phyloP scores from a whole-genome alignment of 2,888 invertebrate genomes.

The Mantis religiosa region DNA sequence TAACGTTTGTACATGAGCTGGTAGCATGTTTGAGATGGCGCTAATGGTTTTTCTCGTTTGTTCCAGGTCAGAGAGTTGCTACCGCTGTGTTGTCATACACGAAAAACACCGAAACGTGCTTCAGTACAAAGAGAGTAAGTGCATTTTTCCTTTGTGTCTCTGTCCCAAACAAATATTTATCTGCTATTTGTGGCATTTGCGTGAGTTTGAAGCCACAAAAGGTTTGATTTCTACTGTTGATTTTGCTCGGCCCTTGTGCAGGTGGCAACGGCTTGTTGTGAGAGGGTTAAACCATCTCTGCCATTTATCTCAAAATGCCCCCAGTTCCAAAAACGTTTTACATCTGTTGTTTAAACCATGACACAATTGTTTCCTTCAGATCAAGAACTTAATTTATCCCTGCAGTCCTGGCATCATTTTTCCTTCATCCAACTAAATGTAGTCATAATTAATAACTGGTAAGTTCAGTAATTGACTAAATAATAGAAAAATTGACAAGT shows the following conservation, averaged over 20 bases:
- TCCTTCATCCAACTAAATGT: too few species aligned
- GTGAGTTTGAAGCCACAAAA: background rate
- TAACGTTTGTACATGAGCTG: background rate
- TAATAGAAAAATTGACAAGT: too few species aligned
- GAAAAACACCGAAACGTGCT: constrained; percentile 71
- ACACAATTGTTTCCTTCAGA: too few species aligned
- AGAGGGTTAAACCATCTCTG: too few species aligned
- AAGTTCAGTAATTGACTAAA: too few species aligned
- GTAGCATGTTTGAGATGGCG: background rate
- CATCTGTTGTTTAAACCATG: too few species aligned
- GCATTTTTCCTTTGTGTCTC: background rate
- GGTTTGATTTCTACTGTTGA: background rate
- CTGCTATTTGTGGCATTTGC: background rate
- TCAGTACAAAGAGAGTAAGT: constrained; percentile 81
- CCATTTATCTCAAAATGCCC: too few species aligned
- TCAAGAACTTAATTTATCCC: too few species aligned
- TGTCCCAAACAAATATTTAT: background rate
- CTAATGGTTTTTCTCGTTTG: background rate
- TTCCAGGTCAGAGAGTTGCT: constrained; percentile 64
- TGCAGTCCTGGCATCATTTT: too few species aligned
- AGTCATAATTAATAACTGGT: too few species aligned
- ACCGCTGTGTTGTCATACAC: constrained; percentile 71
- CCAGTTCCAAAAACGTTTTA: too few species aligned
- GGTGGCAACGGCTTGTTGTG: background rate
- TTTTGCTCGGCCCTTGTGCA: background rate